Evolutionary conservation across 2,888 invertebrate genomes (phyloP).

Genomic region (Cryptus viduatorius): DNA sequence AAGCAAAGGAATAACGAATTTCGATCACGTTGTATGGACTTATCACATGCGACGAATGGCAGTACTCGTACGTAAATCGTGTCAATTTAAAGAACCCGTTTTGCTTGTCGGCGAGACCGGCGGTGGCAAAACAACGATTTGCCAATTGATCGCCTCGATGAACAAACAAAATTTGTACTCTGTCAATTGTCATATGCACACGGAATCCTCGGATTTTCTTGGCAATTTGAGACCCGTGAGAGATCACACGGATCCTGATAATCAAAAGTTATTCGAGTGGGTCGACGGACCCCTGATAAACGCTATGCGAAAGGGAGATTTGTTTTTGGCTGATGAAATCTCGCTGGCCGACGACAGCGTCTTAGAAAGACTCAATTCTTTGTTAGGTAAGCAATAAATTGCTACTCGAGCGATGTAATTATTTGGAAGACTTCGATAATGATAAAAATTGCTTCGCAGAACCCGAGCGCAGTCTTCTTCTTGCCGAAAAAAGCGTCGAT

Average conservation of each 20-base stretch:
- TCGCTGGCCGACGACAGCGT: conserved; percentile 99
- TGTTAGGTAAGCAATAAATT: conserved; percentile 87
- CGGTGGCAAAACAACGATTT: conserved; percentile 98
- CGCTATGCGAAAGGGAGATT: conserved; percentile 94
- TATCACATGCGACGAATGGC: conserved; percentile 94
- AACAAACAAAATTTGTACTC: conserved; percentile 89
- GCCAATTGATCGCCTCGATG: conserved; percentile 93
- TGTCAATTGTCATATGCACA: conserved; percentile 99
- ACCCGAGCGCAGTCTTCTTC: conserved; percentile 94
- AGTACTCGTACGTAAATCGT: conserved; percentile 92
- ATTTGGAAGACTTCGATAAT: conserved; percentile 3
- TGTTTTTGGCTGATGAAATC: conserved; percentile 99
- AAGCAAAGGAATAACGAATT: conserved; percentile 86
- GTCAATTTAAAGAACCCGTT: conserved; percentile 97
- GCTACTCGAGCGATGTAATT: neutral
- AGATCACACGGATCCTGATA: conserved; percentile 86
- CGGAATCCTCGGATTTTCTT: conserved; percentile 98
- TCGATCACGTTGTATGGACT: conserved; percentile 97
- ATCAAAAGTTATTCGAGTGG: conserved; percentile 95
- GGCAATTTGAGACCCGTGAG: conserved; percentile 97
- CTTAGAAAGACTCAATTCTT: conserved; percentile 97
- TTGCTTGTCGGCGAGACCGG: conserved; percentile 99
- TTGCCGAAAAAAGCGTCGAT: conserved; percentile 95
- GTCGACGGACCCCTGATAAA: conserved; percentile 97
- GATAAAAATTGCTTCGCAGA: conserved; percentile 86